Base-by-base conservation (phyloP, 1,140 invertebrate species). In the Ephestia elutella region DNA sequence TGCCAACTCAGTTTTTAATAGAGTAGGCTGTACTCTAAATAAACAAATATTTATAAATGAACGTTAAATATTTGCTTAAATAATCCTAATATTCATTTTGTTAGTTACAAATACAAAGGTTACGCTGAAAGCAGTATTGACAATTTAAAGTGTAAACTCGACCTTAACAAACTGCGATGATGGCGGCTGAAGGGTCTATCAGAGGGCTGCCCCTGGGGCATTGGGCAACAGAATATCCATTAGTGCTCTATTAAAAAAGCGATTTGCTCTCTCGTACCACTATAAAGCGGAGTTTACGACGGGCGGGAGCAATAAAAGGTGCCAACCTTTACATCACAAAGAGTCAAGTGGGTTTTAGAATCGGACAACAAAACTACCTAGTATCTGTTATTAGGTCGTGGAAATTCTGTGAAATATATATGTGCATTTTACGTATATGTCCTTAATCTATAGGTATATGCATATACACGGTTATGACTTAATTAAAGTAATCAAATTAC, bases 161-260 rank as follows among this genome's bases (percentile, higher is more conserved):
- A 55, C 13, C 56, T 21, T 50, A 58, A 63, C 56, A 17, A 50
- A 59, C 55, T 25, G 18, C n/a, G 55, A 57, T 53, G 55, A 57
- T 49, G 50, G 35, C 20, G 55, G 60, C 25, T 62, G 50, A 62
- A 62, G 56, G 60, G 60, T 58, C 60, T 62, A 62, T 62, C 55
- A 13, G 54, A 48, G 55, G 51, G 56, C 35, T 25, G 56, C 61
- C 56, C n/a, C 53, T 25, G 28, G 56, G 59, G 59, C 25, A 56
- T 49, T 28, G 48, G 54, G 51, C 38, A 17, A 57, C 56, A 50
- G 49, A 68, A 53, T 65, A 65, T 59, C 65, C 66, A 72, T 72
- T 66, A 69, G 62, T 55, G 64, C 62, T 66, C 66, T 66, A 72
- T 72, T 69, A 69, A 72, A 71, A 71, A 72, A 66, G 32, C 59